Base-by-base conservation (phyloP, 2,888 invertebrate genomes). In the Euspilapteryx auroguttella region DNA sequence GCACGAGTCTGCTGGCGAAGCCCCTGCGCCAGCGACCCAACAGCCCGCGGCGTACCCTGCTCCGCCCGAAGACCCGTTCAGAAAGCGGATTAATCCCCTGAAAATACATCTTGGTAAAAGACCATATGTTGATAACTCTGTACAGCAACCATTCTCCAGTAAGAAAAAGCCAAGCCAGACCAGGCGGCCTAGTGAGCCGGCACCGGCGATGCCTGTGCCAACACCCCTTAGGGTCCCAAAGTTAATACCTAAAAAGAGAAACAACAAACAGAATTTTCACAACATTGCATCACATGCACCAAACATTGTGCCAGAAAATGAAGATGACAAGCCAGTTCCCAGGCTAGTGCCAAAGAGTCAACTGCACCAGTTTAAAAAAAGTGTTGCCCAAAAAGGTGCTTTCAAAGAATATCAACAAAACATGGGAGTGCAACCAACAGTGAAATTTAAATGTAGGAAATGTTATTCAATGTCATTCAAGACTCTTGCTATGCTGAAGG, bases 361-460 rank as follows among this genome's bases (percentile, higher is more conserved):
- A 45, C 40, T 71, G 38, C 39, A 52, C 37, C 73, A 69, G 41
- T 73, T 54, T 43, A 73, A 69, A 50, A 73, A 65, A 41, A 55
- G 62, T 49, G 75, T 73, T 45, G 40, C 51, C 42, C 66, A 69
- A 50, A 73, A 69, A 38, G 56, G 51, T 31, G 65, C 65, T 43
- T 43, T 68, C 39, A 69, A 68, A 26, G 86, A 86, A 46, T 86
- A 86, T 65, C 83, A 83, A 27, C 86, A 87, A 47, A 86, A 85
- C 53, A 63, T 86, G 40, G 86, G 86, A 9, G 55, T 87, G 31
- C 86, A 86, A 49, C 83, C 85, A 4, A 80, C 82, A 51, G 81
- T 85, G 27, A 84, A 85, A 56, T 82, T 83, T 49, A 86, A 84
- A 49, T 89, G 89, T 51, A 78, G 83, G 24, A 87, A 85, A 53